phyloP scores from a whole-genome alignment of 2,888 invertebrate species.

The Glomeris marginata region DNA sequence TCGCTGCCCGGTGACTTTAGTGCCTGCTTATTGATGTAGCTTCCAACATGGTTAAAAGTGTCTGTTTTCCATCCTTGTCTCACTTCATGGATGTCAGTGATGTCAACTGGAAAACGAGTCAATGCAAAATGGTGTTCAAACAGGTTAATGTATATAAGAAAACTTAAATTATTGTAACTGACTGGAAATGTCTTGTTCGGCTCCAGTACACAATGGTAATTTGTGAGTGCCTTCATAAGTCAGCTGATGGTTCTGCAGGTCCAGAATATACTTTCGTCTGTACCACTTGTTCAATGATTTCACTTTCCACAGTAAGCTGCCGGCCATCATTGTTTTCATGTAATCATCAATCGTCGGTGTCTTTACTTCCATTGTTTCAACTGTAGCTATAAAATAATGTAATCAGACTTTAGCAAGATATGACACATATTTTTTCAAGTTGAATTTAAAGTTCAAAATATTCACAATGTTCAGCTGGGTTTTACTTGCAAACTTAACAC shows the following conservation, averaged over 20 bases:
- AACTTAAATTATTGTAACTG: not conserved
- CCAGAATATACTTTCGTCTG: conserved; percentile 23
- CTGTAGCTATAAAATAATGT: too few species aligned
- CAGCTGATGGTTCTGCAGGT: conserved; percentile 23
- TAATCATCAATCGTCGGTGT: too few species aligned
- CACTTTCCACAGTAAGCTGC: conserved; percentile 28
- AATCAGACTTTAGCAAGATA: too few species aligned
- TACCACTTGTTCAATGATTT: conserved; percentile 26
- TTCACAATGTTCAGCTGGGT: too few species aligned
- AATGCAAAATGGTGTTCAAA: not conserved
- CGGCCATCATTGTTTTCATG: conserved; percentile 21
- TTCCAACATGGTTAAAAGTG: conserved; percentile 30
- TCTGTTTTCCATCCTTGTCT: conserved; percentile 33
- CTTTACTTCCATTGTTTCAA: too few species aligned
- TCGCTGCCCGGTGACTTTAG: conserved; percentile 4
- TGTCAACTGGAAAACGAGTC: conserved; percentile 24
- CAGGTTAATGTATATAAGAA: not conserved
- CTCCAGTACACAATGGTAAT: conserved; percentile 18
- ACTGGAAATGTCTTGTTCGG: conserved; percentile 6
- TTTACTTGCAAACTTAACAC: too few species aligned
- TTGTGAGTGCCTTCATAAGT: conserved; percentile 24
- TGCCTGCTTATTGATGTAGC: conserved; percentile 19
- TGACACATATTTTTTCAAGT: too few species aligned
- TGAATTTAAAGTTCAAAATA: too few species aligned
- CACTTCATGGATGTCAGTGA: conserved; percentile 30